Base-by-base conservation (phyloP, 2,888 invertebrate genomes). In the Eupeodes latifasciatus region DNA sequence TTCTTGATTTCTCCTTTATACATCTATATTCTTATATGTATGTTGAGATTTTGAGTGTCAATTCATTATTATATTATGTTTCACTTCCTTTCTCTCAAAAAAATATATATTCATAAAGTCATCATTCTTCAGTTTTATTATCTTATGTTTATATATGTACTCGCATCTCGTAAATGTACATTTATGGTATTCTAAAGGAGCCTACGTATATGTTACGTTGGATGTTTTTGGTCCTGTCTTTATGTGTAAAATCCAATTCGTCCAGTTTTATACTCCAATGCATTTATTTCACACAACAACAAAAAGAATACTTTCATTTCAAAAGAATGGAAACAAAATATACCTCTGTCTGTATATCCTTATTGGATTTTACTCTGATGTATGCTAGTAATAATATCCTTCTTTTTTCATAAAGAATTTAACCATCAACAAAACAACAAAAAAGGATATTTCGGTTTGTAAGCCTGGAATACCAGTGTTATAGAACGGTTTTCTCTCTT, bases 311-410 rank as follows among this genome's bases (percentile, higher is more conserved):
- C 19, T 19, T 19, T 19, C 36, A 36, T 66, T 12, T 36, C 16
- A 34, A 36, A 53, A 72, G 62, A 47, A 69, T 57, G 40, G 44
- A 47, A 61, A 69, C 19, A 1, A 27, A 27, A 62, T 64, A 49
- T 49, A 49, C 19, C 27, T 14, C 27, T 2, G 27, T 27, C 27
- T 27, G 5, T 40, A 6, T 1, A 1, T 5, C 49, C 74, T 86
- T 86, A 86, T 86, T 86, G 82, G 79, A 79, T 82, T 82, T 79
- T 74, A 67, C 74, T 67, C 36, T 40, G 40, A 40, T 62, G 36
- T 27, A 3, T 74, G 75, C 49, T 59, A 34, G 36, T 85, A 74
- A 74, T 59, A 57, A 47, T 57, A 59, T n/a, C n/a, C 27, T 61
- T 34, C n/a, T 36, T 72, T 55, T 12, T 27, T 27, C 27, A 27